Evolutionary conservation across 2,888 invertebrate species (phyloP), one percentile per base, ranked within the genome.

Genomic region (Shargacucullia verbasci): DNA sequence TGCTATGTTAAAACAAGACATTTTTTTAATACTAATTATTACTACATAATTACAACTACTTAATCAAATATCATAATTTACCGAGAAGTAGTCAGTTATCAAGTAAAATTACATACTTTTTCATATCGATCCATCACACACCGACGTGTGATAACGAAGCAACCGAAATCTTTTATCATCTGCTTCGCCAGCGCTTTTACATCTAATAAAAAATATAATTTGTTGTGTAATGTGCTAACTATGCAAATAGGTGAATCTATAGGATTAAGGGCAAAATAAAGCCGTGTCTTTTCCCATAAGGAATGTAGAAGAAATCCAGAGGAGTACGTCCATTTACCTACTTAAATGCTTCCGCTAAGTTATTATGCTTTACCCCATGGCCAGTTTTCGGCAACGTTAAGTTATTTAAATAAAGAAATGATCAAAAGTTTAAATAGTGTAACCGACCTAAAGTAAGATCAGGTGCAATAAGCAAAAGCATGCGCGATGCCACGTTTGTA

Each of bases 391-490:
- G 20, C 20, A 20, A 20, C 4, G 4, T 20, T 20, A 20, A 20
- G 20, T 20, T 20, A 20, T 2, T 20, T 20, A 20, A 4, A 20
- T 20, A 20, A 3, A 20, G 20, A 20, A 20, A 20, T 20, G 20
- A 20, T 2, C 20, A 4, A 3, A 20, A 20, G 4, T 20, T 4
- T 20, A 20, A 20, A 20, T 3, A 20, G 2, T 3, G 20, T 20
- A 15, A 53, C 10, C 40, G 79, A 91, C 91, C 91, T 37, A 91
- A 78, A 0, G 77, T 37, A 1, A 93, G 70, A 47, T 86, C 86
- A 44, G 94, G 95, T 2, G 95, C 95, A 0, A 95, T 88, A 3
- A 95, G 86, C 9, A 96, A 59, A 4, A 96, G 83, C 20, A 96
- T 88, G 13, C 95, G 89, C 66, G 95, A 92, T 0, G 95, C 82